Evolutionary conservation across 2,888 invertebrate species (phyloP).

Genomic region (Eueremaeus valkanovi): DNA sequence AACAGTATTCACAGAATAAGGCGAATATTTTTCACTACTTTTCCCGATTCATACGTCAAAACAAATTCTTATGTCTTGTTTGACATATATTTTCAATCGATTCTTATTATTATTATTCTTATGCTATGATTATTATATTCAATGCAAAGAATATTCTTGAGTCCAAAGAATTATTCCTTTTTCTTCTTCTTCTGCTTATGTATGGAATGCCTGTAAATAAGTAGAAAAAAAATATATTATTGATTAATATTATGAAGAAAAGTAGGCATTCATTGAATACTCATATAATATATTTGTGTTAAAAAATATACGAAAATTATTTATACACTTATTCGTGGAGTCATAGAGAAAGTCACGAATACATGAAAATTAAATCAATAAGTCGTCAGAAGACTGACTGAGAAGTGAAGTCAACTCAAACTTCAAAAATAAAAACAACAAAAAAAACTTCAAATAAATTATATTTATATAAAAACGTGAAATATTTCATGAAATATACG

Average conservation of each 20-base stretch:
- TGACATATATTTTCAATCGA: constrained; percentile 15
- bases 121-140: neutral
- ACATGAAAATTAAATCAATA: constrained; percentile 11
- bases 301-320: neutral
- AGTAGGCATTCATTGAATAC: neutral
- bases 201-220: neutral
- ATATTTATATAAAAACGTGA: neutral
- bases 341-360: constrained; percentile 1
- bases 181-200: neutral
- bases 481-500: too few species aligned
- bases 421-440: neutral
- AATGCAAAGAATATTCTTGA: neutral
- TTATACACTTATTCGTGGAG: neutral
- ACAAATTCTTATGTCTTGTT: neutral
- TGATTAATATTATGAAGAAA: constrained; percentile 2
- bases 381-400: neutral
- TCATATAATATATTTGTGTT: neutral
- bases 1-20: too few species aligned
- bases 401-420: neutral
- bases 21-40: neutral
- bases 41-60: neutral
- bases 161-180: neutral
- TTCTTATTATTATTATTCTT: neutral
- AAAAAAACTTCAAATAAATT: neutral
- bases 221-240: neutral